phyloP scores from a whole-genome alignment of 1,140 invertebrate species.

The Zophobas morio region DNA sequence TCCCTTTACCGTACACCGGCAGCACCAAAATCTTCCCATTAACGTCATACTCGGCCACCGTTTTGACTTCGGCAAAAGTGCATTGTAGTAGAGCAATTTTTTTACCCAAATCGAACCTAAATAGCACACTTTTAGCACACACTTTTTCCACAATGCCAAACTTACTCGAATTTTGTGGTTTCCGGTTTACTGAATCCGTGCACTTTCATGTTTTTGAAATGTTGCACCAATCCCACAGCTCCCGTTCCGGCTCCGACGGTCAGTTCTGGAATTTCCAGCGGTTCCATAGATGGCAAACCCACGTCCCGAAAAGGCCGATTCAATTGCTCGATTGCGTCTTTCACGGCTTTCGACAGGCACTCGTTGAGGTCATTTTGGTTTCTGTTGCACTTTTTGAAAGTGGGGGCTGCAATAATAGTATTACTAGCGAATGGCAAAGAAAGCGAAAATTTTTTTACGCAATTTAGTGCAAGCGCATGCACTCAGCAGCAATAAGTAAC shows the following conservation, averaged over 20 bases:
- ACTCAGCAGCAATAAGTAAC: too few species aligned
- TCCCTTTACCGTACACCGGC: conserved; percentile 44
- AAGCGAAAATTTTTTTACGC: too few species aligned
- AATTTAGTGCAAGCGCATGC: too few species aligned
- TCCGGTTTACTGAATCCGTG: conserved; percentile 27
- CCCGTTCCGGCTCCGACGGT: conserved; percentile 44
- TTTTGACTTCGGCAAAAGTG: conserved; percentile 6
- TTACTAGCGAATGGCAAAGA: too few species aligned
- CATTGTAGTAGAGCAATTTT: conserved; percentile 27
- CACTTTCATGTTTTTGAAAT: conserved; percentile 46
- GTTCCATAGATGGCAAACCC: conserved; percentile 36
- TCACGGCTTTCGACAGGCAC: not conserved
- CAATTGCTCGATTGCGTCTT: not conserved
- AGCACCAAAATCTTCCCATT: conserved; percentile 52
- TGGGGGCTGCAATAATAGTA: too few species aligned
- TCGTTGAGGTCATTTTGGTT: not conserved
- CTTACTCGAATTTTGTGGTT: conserved; percentile 41
- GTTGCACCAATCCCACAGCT: conserved; percentile 45
- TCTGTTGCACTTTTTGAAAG: conserved; percentile 8
- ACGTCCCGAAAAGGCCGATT: not conserved
- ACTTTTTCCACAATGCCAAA: not conserved
- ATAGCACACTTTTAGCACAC: not conserved
- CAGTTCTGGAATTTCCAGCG: conserved; percentile 17
- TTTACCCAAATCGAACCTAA: conserved; percentile 49
- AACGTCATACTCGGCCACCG: conserved; percentile 43